Percentiles rank a stretch among this genome's conserved stretches.
Evolutionary conservation across 2,888 invertebrate genomes (phyloP).

Genomic region (Pristionchus exspectatus): DNA sequence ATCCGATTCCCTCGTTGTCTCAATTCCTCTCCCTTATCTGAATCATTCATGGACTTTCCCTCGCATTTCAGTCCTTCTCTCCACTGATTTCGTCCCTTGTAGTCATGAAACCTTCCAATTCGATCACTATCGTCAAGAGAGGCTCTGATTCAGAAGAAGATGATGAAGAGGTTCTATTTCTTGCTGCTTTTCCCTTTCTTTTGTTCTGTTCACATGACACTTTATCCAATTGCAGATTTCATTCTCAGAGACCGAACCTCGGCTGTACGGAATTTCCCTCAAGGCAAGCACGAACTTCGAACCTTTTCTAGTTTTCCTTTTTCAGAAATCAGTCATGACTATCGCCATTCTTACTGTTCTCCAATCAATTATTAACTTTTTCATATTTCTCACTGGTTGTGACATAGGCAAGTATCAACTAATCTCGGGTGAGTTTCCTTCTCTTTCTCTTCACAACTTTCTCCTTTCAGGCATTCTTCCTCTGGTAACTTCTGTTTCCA

Average conservation of each 20-base stretch:
- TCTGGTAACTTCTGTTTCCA: conserved; percentile 10
- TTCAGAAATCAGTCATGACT: conserved; percentile 8
- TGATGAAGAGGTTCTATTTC: conserved; percentile 45
- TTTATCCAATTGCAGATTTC: conserved; percentile 30
- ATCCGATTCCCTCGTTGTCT: conserved; percentile 37
- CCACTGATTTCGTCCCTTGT: conserved; percentile 18
- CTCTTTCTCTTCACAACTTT: neutral
- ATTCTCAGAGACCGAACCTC: conserved; percentile 28
- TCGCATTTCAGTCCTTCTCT: neutral
- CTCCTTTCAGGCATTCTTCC: conserved; percentile 49
- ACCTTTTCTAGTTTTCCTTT: no score
- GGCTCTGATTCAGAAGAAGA: conserved; percentile 41
- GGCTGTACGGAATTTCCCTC: conserved; percentile 25
- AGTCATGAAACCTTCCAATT: conserved; percentile 37
- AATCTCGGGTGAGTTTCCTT: neutral
- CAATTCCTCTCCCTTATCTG: conserved; percentile 36
- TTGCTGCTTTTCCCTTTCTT: neutral
- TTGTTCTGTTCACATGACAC: neutral
- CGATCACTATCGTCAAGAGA: conserved; percentile 33
- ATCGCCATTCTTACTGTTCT: conserved; percentile 23
- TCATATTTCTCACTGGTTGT: conserved; percentile 52
- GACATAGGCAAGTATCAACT: conserved; percentile 39
- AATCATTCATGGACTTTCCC: conserved; percentile 49
- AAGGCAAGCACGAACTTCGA: neutral
- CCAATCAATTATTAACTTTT: conserved; percentile 51